A percentile compares a stretch with the other conserved stretches of the same genome.
Evolutionary conservation across 1,140 invertebrate species (phyloP).

Genomic region (Temnothorax nylanderi): DNA sequence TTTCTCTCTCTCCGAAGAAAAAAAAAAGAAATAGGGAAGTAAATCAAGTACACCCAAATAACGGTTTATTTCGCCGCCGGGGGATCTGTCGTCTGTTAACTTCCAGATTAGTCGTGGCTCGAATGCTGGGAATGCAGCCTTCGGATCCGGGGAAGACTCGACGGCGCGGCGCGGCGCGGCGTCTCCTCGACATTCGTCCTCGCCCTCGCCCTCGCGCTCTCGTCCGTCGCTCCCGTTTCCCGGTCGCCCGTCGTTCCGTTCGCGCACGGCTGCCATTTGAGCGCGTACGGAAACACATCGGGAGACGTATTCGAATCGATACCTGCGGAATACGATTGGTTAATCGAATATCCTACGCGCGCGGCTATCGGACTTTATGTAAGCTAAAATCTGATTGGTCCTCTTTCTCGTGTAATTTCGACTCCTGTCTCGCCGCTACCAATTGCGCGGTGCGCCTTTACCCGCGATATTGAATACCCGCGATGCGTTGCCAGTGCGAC

Average conservation of each 20-base stretch:
- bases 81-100: not conserved
- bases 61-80: not conserved
- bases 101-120: not conserved
- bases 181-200: not conserved
- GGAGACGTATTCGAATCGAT: slow-evolving; percentile 73
- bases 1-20: not conserved
- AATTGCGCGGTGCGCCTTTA: slow-evolving; percentile 83
- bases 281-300: slow-evolving; percentile 52
- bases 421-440: slow-evolving; percentile 81
- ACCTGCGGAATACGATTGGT: slow-evolving; percentile 86
- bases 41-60: not conserved
- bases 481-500: slow-evolving; percentile 72
- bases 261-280: slow-evolving; percentile 44
- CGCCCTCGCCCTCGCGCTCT: too few species aligned
- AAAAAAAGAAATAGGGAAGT: too few species aligned
- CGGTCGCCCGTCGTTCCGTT: not conserved
- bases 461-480: slow-evolving; percentile 79
- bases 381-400: slow-evolving; percentile 89
- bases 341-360: slow-evolving; percentile 86
- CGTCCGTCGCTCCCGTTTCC: not conserved
- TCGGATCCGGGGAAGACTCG: not conserved
- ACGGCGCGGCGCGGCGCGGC: too few species aligned
- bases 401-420: slow-evolving; percentile 85
- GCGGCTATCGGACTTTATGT: slow-evolving; percentile 85
- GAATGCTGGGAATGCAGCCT: not conserved